Percentiles rank a stretch among this genome's conserved stretches.
Conservation (phyloP, 2,888 invertebrate species). For the Pseudanteris insignis region DNA sequence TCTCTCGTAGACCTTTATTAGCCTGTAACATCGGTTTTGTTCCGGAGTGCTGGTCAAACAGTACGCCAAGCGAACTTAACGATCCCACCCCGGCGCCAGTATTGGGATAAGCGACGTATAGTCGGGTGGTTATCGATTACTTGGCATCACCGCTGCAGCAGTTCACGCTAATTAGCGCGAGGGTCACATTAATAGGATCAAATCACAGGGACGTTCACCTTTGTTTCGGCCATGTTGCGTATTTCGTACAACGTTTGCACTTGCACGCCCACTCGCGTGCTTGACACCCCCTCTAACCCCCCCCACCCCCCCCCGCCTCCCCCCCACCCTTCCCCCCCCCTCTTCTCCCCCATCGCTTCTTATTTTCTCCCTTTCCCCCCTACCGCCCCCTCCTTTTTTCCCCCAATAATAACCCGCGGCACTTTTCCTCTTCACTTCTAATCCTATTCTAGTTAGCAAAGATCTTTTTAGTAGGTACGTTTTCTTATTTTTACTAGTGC, state of each 20-base stretch:
- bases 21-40: conserved; percentile 55
- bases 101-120: conserved; percentile 47
- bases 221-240: conserved; percentile 51
- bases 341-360: too few relatives aligned
- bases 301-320: too few relatives aligned
- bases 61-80: conserved; percentile 50
- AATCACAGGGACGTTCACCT: conserved; percentile 55
- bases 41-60: conserved; percentile 54
- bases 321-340: too few relatives aligned
- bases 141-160: conserved; percentile 53
- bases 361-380: too few relatives aligned
- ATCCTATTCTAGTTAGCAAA: too few relatives aligned
- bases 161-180: conserved; percentile 57
- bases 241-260: conserved; percentile 46
- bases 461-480: too few relatives aligned
- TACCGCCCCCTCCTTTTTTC: too few relatives aligned
- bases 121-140: conserved; percentile 53
- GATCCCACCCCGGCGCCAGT: conserved; percentile 46
- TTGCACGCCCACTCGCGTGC: conserved; percentile 22
- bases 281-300: too few relatives aligned
- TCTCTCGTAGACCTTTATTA: conserved; percentile 51
- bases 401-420: too few relatives aligned
- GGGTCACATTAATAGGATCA: conserved; percentile 57
- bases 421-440: too few relatives aligned
- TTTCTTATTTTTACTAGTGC: too few relatives aligned